Evolutionary conservation across 2,113 vertebrate genomes (phyloP).

Genomic region (Ceyx margarethae): DNA sequence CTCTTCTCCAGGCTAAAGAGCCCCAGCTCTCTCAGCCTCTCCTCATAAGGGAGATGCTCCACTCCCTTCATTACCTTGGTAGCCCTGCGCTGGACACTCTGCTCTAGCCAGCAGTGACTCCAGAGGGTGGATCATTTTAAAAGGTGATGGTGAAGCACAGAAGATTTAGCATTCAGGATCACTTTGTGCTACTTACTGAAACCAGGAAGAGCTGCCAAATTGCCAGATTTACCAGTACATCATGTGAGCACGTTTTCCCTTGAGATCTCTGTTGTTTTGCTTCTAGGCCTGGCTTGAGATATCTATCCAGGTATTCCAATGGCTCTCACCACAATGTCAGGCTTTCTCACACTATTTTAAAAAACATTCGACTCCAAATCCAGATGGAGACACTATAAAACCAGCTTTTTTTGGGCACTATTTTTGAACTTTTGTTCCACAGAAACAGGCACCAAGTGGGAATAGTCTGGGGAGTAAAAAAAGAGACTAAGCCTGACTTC

Average conservation of each 20-base stretch:
- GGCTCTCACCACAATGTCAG: background rate
- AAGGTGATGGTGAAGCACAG: background rate
- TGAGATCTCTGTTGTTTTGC: background rate
- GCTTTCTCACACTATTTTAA: background rate
- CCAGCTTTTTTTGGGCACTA: background rate
- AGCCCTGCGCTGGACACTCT: no score
- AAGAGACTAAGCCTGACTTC: background rate
- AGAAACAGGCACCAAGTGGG: background rate
- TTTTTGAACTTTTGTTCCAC: slow-evolving; percentile 12
- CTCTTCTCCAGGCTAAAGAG: no score
- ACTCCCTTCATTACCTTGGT: no score
- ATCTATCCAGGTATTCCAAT: background rate
- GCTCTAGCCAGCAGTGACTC: background rate
- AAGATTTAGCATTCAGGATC: background rate
- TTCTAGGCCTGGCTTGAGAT: background rate
- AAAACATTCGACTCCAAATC: background rate
- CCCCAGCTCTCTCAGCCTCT: no score
- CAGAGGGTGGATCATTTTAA: background rate
- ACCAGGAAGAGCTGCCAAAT: background rate
- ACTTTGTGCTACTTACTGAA: background rate
- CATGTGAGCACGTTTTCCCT: background rate
- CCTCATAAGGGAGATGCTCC: no score
- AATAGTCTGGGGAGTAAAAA: background rate
- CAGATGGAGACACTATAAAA: slow-evolving; percentile 7
- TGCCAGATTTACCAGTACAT: slow-evolving; percentile 10